Percentiles rank a stretch among this genome's conserved stretches.
phyloP scores from a whole-genome alignment of 2,113 vertebrate species.

The Xiphorhynchus elegans region DNA sequence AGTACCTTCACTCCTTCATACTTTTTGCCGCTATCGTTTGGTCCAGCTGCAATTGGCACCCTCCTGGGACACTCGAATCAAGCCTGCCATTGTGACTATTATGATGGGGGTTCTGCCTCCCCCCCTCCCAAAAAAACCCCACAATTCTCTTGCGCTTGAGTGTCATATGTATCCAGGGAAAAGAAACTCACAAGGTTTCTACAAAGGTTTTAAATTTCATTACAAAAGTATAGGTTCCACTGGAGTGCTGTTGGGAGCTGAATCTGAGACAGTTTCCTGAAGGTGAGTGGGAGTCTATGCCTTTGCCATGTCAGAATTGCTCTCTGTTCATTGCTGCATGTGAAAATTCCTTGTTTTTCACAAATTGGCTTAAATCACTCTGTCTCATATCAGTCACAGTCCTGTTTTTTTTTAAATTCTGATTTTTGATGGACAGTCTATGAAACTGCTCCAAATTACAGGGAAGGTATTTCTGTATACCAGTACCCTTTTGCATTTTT shows the following conservation, averaged over 20 bases:
- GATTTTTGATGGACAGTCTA: background rate
- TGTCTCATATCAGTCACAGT: background rate
- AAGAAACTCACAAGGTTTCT: background rate
- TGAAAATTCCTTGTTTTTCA: constrained; percentile 1
- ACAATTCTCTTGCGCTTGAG: background rate
- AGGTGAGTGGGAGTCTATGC: background rate
- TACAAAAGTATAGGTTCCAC: background rate
- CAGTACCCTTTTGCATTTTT: background rate
- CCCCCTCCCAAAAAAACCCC: background rate
- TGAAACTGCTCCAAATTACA: constrained; percentile 15
- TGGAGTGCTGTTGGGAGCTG: background rate
- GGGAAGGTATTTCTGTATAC: background rate
- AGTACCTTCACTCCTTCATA: background rate
- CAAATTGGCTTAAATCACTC: background rate
- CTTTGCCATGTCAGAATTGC: background rate
- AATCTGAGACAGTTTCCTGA: background rate
- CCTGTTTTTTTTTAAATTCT: background rate
- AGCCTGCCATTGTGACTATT: background rate
- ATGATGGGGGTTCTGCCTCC: background rate
- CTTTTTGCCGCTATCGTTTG: background rate
- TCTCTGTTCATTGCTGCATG: background rate
- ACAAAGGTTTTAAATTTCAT: background rate
- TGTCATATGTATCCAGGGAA: background rate
- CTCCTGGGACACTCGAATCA: background rate
- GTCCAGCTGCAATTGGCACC: background rate